These are phyloP conservation scores for Cottoperca gobio DNA, from an alignment of 2,797 vertebrate species.

Conservation along the genomic window DNA sequence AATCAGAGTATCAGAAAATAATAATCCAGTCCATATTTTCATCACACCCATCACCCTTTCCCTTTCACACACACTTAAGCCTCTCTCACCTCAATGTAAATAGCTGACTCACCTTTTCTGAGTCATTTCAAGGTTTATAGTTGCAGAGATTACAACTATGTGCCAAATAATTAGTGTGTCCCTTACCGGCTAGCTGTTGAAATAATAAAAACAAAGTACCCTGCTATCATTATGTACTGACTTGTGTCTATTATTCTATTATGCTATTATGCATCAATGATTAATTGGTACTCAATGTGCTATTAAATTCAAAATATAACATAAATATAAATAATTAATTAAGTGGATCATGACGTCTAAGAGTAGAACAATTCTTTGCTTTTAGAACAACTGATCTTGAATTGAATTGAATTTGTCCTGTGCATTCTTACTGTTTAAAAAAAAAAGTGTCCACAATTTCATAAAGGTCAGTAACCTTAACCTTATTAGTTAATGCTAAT, in stretches of 20 bases:
- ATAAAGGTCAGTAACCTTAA: too few species aligned
- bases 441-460: constrained; percentile 14
- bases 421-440: background rate
- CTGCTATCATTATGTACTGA: background rate
- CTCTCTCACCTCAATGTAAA: constrained; percentile 43
- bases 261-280: background rate
- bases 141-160: constrained; percentile 40
- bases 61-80: constrained; percentile 29
- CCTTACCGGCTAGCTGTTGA: constrained; percentile 11
- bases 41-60: background rate
- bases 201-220: background rate
- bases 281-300: background rate
- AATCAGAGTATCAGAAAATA: background rate
- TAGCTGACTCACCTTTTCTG: constrained; percentile 38
- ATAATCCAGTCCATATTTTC: background rate
- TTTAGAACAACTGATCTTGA: too few species aligned
- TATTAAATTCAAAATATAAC: background rate
- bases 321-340: background rate
- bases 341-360: background rate
- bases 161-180: constrained; percentile 42
- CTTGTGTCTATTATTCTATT: background rate
- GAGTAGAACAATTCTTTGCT: background rate
- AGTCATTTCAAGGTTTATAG: constrained; percentile 31
- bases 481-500: constrained; percentile 47
- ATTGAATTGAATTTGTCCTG: background rate